Conservation (phyloP, 1,140 invertebrate genomes). For the Ylistrum balloti region DNA sequence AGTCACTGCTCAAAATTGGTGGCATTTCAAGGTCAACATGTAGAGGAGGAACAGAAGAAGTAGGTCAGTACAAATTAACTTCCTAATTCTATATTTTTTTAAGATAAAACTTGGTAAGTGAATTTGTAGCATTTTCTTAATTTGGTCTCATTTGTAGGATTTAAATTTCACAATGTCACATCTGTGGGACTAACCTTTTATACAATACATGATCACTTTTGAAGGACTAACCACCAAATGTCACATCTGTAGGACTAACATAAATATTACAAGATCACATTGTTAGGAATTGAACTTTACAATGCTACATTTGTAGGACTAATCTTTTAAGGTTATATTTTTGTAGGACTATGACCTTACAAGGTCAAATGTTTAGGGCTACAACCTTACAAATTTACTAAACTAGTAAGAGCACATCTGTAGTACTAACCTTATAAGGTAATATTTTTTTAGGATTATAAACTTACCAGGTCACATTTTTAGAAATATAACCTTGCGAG, state of each 20-base stretch:
- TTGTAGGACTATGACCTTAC: too few relatives aligned
- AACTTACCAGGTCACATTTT: not conserved
- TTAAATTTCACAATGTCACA: not conserved
- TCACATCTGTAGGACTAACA: too few relatives aligned
- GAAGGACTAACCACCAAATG: too few relatives aligned
- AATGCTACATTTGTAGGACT: not conserved
- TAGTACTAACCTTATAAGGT: not conserved
- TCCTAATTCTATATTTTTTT: too few relatives aligned
- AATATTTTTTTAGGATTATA: not conserved
- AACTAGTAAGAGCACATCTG: not conserved
- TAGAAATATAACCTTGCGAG: not conserved
- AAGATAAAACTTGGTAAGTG: too few relatives aligned
- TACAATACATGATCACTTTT: too few relatives aligned
- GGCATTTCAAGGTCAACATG: constrained; percentile 63
- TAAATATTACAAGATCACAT: not conserved
- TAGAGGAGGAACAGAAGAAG: constrained; percentile 71
- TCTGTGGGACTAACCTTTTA: not conserved
- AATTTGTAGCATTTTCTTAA: too few relatives aligned
- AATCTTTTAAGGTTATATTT: not conserved
- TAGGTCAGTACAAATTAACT: constrained; percentile 67
- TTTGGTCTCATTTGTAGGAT: not conserved
- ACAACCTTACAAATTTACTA: not conserved
- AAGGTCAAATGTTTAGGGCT: too few relatives aligned
- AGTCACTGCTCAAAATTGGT: constrained; percentile 67
- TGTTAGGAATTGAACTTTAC: not conserved